Evolutionary conservation across 2,888 invertebrate genomes (phyloP).

Genomic region (Dendrolimus pini): DNA sequence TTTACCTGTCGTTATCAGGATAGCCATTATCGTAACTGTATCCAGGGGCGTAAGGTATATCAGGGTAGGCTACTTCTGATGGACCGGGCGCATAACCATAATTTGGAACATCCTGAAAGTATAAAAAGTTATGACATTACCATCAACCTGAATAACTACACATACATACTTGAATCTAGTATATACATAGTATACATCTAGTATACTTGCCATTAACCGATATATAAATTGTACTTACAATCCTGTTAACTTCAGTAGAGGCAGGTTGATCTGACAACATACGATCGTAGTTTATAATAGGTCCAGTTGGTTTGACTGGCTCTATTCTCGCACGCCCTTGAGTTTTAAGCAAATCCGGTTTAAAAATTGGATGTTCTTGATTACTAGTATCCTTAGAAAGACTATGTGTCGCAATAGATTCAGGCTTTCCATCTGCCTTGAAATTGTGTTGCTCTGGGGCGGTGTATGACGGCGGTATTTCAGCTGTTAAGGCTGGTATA

Average conservation of each 20-base stretch:
- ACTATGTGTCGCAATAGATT: constrained; percentile 30
- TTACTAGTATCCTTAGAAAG: constrained; percentile 29
- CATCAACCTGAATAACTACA: too few species aligned
- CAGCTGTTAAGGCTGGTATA: constrained; percentile 36
- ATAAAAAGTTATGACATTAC: background rate
- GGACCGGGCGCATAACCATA: constrained; percentile 42
- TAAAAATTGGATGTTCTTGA: constrained; percentile 51
- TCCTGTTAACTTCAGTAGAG: constrained; percentile 45
- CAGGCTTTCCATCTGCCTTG: constrained; percentile 35
- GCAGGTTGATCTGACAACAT: constrained; percentile 58
- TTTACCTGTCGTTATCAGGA: constrained; percentile 11
- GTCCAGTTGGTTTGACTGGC: constrained; percentile 41
- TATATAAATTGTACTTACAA: constrained; percentile 31
- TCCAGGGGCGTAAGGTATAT: constrained; percentile 60
- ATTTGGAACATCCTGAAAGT: constrained; percentile 44
- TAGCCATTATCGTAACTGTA: constrained; percentile 50
- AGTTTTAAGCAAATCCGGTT: constrained; percentile 33
- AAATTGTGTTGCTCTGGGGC: constrained; percentile 39
- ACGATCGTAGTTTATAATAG: constrained; percentile 48
- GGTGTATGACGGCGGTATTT: constrained; percentile 38
- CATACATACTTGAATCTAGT: too few species aligned
- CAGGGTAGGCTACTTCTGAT: constrained; percentile 54
- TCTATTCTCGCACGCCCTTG: constrained; percentile 48
- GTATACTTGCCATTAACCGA: too few species aligned
- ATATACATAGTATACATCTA: too few species aligned